Base-by-base conservation (phyloP, 2,888 invertebrate species). In the Physocephala rufipes region DNA sequence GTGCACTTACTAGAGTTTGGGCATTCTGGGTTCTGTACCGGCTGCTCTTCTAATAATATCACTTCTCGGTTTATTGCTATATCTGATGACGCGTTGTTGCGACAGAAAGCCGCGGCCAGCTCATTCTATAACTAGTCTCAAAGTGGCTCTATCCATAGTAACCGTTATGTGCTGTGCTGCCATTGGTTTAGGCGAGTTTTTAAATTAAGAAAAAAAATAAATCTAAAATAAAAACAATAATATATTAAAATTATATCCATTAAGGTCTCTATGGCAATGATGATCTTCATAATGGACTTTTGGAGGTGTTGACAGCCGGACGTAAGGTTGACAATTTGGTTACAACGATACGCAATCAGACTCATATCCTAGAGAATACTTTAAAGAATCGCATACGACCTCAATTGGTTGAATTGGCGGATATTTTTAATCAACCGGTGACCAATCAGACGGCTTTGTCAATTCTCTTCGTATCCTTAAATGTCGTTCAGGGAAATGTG, bases 71-170 rank as follows among this genome's bases (percentile, higher is more conserved):
- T 90, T 97, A 79, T 90, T 97, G 78, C 92, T 97, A 81, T 97
- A 97, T 88, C 90, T 97, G 85, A 91, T 97, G 87, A 95, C 96
- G 81, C 90, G 97, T 88, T 97, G 97, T 88, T 97, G 97, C 90
- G 96, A 96, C 89, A 91, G 95, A 81, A 95, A 95, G 86, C 95
- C 95, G 77, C 91, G 95, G 70, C 94, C 95, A 74, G 92, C 94
- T 73, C 92, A 92, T 84, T 95, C 95, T 80, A 95, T 96, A 86
- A 92, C 94, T 66, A 94, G 96, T 79, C 89, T 96, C 77, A 93
- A 93, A 89, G 91, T 93, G 84, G 90, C 92, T 24, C 88, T 94
- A 70, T 93, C 93, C 82, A 90, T 93, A 74, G 91, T 93, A 19
- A 93, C 96, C 67, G 91, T 97, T 73, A 89, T 96, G 76, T 96